Evolutionary conservation across 2,888 invertebrate genomes (phyloP).

Genomic region (Camponotus fellah): DNA sequence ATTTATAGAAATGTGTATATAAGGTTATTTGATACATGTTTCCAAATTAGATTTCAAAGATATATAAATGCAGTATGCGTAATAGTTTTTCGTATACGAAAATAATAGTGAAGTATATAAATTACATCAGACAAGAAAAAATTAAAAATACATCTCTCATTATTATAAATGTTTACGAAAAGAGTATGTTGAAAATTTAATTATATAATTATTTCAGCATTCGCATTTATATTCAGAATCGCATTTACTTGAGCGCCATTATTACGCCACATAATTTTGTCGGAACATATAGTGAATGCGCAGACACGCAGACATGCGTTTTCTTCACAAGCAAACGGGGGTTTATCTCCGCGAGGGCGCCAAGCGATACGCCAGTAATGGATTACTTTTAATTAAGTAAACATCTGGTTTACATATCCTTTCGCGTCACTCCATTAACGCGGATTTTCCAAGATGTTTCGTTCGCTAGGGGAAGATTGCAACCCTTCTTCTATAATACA

Average conservation of each 20-base stretch:
- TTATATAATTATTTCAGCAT: background rate
- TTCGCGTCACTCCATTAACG: constrained; percentile 62
- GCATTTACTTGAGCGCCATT: constrained; percentile 43
- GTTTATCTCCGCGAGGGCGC: constrained; percentile 39
- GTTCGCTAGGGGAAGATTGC: constrained; percentile 55
- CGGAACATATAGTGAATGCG: constrained; percentile 28
- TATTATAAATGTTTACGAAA: constrained; percentile 3
- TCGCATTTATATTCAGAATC: background rate
- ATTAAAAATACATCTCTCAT: constrained; percentile 1
- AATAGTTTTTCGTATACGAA: background rate
- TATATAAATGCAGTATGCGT: background rate
- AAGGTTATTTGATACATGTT: background rate
- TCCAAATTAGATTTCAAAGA: background rate
- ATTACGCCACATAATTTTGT: constrained; percentile 62
- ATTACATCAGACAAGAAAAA: background rate
- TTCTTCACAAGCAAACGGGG: constrained; percentile 56
- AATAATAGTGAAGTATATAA: background rate
- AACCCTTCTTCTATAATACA: background rate
- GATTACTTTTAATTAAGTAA: constrained; percentile 83
- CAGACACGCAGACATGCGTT: constrained; percentile 42
- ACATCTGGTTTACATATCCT: constrained; percentile 74
- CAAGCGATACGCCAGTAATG: constrained; percentile 74
- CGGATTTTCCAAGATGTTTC: constrained; percentile 61
- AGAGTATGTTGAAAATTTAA: constrained; percentile 1
- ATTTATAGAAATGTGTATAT: background rate